Evolutionary conservation across 2,113 vertebrate species (phyloP).

Genomic region (Ardeotis arabs): DNA sequence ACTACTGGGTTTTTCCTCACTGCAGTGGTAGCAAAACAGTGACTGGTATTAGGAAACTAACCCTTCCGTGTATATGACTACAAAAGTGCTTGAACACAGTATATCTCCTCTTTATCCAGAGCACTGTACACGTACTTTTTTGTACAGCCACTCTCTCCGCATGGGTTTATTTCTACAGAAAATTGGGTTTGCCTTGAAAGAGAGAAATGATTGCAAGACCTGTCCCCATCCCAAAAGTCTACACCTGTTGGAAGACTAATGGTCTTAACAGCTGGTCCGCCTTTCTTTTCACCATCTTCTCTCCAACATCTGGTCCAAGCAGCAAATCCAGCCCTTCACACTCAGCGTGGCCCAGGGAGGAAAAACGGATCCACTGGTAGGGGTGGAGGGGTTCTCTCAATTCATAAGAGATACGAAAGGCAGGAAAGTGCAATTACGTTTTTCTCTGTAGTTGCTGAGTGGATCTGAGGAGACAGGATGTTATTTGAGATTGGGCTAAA

Average conservation of each 20-base stretch:
- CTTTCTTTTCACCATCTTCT: not conserved
- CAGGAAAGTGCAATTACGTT: not conserved
- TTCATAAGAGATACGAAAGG: not conserved
- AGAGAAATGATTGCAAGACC: not conserved
- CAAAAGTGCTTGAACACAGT: not conserved
- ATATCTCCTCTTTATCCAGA: not conserved
- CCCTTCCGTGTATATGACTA: not conserved
- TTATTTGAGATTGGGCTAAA: not conserved
- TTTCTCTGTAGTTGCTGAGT: not conserved
- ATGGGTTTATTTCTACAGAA: not conserved
- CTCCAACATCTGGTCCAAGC: not conserved
- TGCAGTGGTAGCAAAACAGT: not conserved
- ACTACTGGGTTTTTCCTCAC: not conserved
- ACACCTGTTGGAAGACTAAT: not conserved
- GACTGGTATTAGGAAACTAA: not conserved
- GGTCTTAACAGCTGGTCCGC: not conserved
- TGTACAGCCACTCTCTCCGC: not conserved
- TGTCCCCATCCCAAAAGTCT: not conserved
- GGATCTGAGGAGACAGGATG: not conserved
- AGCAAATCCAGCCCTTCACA: not conserved
- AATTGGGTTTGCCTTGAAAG: not conserved
- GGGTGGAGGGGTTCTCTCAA: fast-evolving
- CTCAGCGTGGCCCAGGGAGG: not conserved
- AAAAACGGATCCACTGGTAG: not conserved
- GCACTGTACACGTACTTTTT: not conserved